phyloP scores from a whole-genome alignment of 2,797 vertebrate genomes.

The Ibycter americanus region DNA sequence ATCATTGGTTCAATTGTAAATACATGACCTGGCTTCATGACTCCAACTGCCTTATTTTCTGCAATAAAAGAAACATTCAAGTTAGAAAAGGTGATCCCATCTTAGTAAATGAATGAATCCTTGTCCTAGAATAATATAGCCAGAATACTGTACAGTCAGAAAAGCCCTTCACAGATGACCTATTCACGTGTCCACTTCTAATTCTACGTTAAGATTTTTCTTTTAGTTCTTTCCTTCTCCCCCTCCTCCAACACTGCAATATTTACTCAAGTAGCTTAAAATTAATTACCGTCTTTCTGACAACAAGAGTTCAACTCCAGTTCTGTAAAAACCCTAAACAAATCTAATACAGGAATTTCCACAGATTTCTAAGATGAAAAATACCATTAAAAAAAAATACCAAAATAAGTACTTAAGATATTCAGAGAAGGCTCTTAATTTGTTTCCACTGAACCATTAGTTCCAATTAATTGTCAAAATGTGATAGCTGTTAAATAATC shows the following conservation, averaged over 20 bases:
- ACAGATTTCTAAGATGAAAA: background rate
- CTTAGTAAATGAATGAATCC: background rate
- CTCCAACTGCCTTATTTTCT: conserved; percentile 99
- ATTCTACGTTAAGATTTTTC: background rate
- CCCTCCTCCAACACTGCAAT: background rate
- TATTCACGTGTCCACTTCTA: background rate
- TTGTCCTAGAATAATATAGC: background rate
- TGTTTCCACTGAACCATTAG: background rate
- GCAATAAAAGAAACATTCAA: conserved; percentile 54
- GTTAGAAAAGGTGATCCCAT: background rate
- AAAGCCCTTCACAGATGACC: background rate
- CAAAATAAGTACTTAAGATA: background rate
- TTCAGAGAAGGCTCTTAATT: background rate
- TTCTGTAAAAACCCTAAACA: background rate
- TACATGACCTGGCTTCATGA: conserved; percentile 97
- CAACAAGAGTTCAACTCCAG: background rate
- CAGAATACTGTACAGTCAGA: background rate
- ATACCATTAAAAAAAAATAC: background rate
- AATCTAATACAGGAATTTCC: background rate
- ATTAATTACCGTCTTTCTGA: background rate
- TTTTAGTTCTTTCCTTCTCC: background rate
- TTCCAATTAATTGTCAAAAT: background rate
- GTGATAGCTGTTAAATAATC: background rate
- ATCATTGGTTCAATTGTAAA: conserved; percentile 99
- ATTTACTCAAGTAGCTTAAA: background rate